Evolutionary conservation across 2,797 vertebrate species (phyloP).

Genomic region (Myripristis murdjan): DNA sequence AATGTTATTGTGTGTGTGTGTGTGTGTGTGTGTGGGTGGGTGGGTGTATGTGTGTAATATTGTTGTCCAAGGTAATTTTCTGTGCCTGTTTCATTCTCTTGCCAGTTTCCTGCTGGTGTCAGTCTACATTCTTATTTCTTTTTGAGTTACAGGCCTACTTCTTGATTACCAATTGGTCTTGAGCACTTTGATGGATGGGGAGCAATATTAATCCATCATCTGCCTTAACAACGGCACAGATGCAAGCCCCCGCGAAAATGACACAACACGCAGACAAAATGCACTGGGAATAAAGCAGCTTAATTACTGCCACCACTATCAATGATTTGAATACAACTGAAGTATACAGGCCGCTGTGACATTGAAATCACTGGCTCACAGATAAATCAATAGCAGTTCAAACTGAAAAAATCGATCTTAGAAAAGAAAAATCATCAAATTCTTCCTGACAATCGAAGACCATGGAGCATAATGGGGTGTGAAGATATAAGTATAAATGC

Average conservation of each 20-base stretch:
- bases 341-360: slow-evolving; percentile 38
- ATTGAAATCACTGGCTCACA: slow-evolving; percentile 42
- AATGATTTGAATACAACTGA: slow-evolving; percentile 40
- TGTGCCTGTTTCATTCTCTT: slow-evolving; percentile 25
- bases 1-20: too few relatives aligned
- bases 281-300: slow-evolving; percentile 45
- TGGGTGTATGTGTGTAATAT: too few relatives aligned
- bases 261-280: slow-evolving; percentile 52
- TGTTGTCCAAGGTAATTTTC: slow-evolving; percentile 60
- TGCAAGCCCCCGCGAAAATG: slow-evolving; percentile 38
- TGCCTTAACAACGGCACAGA: slow-evolving; percentile 47
- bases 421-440: slow-evolving; percentile 31
- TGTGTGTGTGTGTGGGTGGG: too few relatives aligned
- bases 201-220: slow-evolving; percentile 61
- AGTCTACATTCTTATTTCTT: slow-evolving; percentile 18
- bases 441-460: slow-evolving; percentile 28
- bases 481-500: slow-evolving; percentile 38
- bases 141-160: slow-evolving; percentile 36
- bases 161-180: slow-evolving; percentile 38
- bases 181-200: slow-evolving; percentile 62
- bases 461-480: slow-evolving; percentile 28
- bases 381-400: slow-evolving; percentile 1
- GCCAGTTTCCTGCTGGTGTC: slow-evolving; percentile 49
- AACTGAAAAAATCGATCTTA: neutral
- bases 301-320: slow-evolving; percentile 64